A percentile compares a stretch with the other conserved stretches of the same genome.
phyloP scores from a whole-genome alignment of 2,113 vertebrate species.

The Bubo blakistoni region DNA sequence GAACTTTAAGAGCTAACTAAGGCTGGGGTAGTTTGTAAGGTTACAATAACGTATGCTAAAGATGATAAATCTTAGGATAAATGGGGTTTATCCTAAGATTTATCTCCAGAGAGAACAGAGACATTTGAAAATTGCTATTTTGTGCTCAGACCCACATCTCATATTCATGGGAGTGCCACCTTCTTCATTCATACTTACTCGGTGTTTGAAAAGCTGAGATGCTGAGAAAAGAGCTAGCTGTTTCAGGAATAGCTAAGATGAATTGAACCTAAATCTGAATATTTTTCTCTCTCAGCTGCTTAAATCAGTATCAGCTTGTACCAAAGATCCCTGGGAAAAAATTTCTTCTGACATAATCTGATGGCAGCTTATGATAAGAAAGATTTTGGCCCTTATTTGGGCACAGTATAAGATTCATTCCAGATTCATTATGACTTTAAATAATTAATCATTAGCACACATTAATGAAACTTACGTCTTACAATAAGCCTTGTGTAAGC shows the following conservation, averaged over 20 bases:
- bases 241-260: not conserved
- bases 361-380: not conserved
- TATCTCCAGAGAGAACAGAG: not conserved
- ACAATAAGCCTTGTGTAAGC: slow-evolving; percentile 86
- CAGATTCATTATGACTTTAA: not conserved
- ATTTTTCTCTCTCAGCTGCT: not conserved
- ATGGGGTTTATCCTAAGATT: not conserved
- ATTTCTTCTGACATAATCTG: not conserved
- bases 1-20: not conserved
- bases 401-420: not conserved
- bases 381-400: not conserved
- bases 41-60: not conserved
- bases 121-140: not conserved
- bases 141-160: not conserved
- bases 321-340: not conserved
- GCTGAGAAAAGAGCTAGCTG: not conserved
- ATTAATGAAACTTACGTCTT: slow-evolving; percentile 76
- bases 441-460: not conserved
- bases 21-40: not conserved
- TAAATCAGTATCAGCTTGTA: not conserved
- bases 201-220: not conserved
- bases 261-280: not conserved
- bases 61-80: not conserved
- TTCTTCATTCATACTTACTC: not conserved
- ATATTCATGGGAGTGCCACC: not conserved